Evolutionary conservation across 2,888 invertebrate species (phyloP).

Genomic region (Diaphora mendica): DNA sequence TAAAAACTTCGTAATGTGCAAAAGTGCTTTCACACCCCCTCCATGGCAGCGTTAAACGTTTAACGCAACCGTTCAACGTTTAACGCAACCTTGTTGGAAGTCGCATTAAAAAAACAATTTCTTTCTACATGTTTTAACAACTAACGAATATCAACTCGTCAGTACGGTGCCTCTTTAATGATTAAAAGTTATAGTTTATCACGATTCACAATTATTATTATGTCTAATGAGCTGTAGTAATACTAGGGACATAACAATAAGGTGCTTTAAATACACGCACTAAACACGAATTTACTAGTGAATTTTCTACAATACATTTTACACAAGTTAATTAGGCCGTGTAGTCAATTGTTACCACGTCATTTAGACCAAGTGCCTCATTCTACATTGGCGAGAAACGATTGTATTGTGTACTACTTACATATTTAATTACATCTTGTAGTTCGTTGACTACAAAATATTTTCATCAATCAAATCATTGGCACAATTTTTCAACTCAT

Average conservation of each 20-base stretch:
- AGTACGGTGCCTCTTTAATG: background rate
- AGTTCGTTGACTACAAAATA: background rate
- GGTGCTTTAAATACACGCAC: conserved; percentile 68
- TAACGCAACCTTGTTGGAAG: no score
- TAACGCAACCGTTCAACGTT: no score
- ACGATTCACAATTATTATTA: background rate
- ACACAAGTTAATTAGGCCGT: conserved; percentile 68
- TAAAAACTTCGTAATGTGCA: no score
- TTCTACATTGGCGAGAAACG: conserved; percentile 39
- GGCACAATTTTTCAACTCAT: no score
- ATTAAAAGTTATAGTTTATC: background rate
- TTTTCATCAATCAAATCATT: no score
- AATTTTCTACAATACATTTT: conserved; percentile 72
- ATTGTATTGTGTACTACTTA: background rate
- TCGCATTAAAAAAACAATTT: no score
- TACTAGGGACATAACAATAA: conserved; percentile 47
- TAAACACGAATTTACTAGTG: conserved; percentile 79
- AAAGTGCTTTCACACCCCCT: no score
- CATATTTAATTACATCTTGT: background rate
- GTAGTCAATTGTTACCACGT: conserved; percentile 48
- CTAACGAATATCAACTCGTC: background rate
- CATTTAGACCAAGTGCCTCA: conserved; percentile 61
- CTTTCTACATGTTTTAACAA: background rate
- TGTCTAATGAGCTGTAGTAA: conserved; percentile 22
- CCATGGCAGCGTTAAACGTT: no score